Conservation (phyloP, 1,140 invertebrate genomes). For the Oreohelix idahoensis region DNA sequence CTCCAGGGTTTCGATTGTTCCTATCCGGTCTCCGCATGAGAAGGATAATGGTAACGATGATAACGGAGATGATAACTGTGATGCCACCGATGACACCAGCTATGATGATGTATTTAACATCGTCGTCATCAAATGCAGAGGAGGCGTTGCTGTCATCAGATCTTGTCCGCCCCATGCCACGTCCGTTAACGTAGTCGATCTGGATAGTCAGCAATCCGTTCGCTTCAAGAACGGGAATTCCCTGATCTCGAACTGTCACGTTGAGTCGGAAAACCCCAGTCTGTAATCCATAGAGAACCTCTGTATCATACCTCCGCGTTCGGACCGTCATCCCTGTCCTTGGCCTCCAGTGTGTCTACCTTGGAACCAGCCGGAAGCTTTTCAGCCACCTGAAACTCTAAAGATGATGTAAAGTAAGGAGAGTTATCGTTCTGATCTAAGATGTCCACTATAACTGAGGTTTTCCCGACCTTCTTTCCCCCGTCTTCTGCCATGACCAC, state of each 20-base stretch:
- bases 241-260: slow-evolving; percentile 71
- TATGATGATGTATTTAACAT: slow-evolving; percentile 79
- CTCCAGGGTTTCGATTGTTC: slow-evolving; percentile 22
- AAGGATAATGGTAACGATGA: slow-evolving; percentile 72
- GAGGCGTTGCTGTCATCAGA: slow-evolving; percentile 25
- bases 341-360: slow-evolving; percentile 86
- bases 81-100: slow-evolving; percentile 90
- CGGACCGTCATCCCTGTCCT: slow-evolving; percentile 88
- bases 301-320: slow-evolving; percentile 78
- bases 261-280: slow-evolving; percentile 81
- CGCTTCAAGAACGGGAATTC: slow-evolving; percentile 59
- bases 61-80: slow-evolving; percentile 92
- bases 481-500: slow-evolving; percentile 91
- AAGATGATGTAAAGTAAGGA: slow-evolving; percentile 82
- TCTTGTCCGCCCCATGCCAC: neutral
- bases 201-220: slow-evolving; percentile 38
- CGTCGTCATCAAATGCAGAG: slow-evolving; percentile 47
- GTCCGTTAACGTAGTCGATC: slow-evolving; percentile 29
- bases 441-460: slow-evolving; percentile 89
- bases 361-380: slow-evolving; percentile 80
- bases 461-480: slow-evolving; percentile 89
- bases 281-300: slow-evolving; percentile 83
- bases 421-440: slow-evolving; percentile 95
- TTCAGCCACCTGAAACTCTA: slow-evolving; percentile 58
- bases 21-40: slow-evolving; percentile 48